Evolutionary conservation across 2,797 vertebrate species (phyloP), one percentile per base, ranked within the genome.

Genomic region (Miichthys miiuy): DNA sequence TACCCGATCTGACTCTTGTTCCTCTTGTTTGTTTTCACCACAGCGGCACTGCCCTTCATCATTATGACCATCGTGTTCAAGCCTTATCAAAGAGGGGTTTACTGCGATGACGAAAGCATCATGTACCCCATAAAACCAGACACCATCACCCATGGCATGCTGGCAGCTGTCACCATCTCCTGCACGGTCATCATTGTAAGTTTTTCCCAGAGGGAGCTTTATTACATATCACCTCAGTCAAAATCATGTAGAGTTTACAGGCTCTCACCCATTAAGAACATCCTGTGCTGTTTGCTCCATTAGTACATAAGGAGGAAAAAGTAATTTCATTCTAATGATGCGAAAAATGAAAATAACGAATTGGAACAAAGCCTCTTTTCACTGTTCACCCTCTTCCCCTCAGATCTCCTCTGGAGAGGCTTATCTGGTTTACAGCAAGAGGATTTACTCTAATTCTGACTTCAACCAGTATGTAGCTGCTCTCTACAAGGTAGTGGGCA

Each of bases 401-500:
- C 81, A 96, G 95, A 93, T 96, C 41, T 92, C 88, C 3, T 94
- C 94, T 5, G 95, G 95, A 44, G 95, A 96, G 72, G 97, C 97
- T 0, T 99, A 96, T 83, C 87, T 98, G 85, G 97, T 99, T 30
- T 97, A 98, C 92, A 96, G 93, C 0, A 95, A 97, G 55, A 95
- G 91, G 20, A 92, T 99, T 56, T 94, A 97, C 85, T 99, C 98
- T 0, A 97, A 95, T 69, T 97, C 97, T 0, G 91, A 94, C 79
- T 99, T 96, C 89, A 99, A 98, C 94, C 97, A 97, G 83, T 99
- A 99, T 3, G 81, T 97, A 47, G 97, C 96, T 0, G 97, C 97
- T 0, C 95, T 99, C 68, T 99, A 99, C 92, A 99, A 99, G 87
- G 97, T 99, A 52, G 91, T 99, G 79, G 98, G 98, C 38, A 98